Base-by-base conservation (phyloP, 2,797 vertebrate species). In the Scolopax bukidnonensis region DNA sequence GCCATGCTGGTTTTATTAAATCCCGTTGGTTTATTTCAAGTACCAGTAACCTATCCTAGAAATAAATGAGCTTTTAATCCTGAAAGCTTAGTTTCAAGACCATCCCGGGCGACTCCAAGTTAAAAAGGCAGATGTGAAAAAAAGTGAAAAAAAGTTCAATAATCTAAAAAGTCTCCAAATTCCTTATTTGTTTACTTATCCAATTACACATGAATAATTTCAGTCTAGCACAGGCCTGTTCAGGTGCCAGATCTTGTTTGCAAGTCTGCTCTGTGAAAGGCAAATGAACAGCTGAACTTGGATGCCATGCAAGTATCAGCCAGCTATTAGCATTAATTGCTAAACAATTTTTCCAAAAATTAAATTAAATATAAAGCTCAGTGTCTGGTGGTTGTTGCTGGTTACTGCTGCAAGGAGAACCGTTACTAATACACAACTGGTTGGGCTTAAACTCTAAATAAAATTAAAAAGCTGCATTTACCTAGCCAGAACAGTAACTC, bases 151-250 rank as follows among this genome's bases (percentile, higher is more conserved):
- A 78, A 79, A 63, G 59, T 5, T 36, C 32, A 45, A 69, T 75
- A 93, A 91, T 20, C 91, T 73, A 64, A 85, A 92, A 93, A 95
- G 90, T 84, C 80, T 89, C 93, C 80, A 93, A 94, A 97, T 97
- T 97, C 94, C 94, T 90, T 79, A 87, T 97, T 96, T 97, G 95
- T 97, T 98, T 96, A 95, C 84, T 95, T 88, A 97, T 86, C 74
- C 50, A 32, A 96, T 96, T 94, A 79, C 69, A 95, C 80, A 92
- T 90, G 91, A 96, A 97, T 91, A 94, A 92, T 93, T 90, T 90
- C 76, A 97, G 94, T 96, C 97, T 96, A 97, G 95, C 93, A 93
- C 74, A 95, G 96, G 87, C 97, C 84, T 97, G 94, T 93, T 96
- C 50, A 71, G 89, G 90, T 97, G 91, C 93, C 95, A 97, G 77